These are phyloP conservation scores for Oncorhynchus gorbuscha DNA, from an alignment of 2,113 vertebrate species.

Conservation along the genomic window DNA sequence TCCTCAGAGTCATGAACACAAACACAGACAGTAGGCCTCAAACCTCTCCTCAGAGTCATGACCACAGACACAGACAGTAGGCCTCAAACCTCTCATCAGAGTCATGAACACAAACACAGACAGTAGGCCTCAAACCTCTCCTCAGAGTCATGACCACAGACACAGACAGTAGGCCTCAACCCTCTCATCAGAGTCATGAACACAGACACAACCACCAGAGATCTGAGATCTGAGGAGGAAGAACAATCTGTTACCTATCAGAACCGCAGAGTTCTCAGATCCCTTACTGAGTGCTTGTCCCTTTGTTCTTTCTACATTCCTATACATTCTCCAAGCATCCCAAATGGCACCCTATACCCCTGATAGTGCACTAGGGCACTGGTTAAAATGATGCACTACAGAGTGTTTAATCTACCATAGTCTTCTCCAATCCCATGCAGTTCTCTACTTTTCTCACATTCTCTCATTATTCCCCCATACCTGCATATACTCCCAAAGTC, in stretches of 20 bases:
- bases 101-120: too few relatives aligned
- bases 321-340: background rate
- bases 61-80: too few relatives aligned
- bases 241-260: slow-evolving; percentile 4
- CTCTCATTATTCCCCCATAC: background rate
- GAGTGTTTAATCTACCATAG: background rate
- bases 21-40: too few relatives aligned
- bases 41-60: too few relatives aligned
- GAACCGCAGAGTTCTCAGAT: background rate
- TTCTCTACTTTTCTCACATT: background rate
- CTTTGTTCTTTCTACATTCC: background rate
- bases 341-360: background rate
- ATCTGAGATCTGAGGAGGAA: background rate
- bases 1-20: too few relatives aligned
- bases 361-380: too few relatives aligned
- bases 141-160: too few relatives aligned
- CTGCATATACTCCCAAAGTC: background rate
- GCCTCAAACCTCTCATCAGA: too few relatives aligned
- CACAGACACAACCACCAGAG: too few relatives aligned
- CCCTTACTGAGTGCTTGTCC: background rate
- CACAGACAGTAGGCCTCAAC: too few relatives aligned
- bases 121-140: too few relatives aligned
- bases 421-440: background rate
- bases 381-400: background rate
- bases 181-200: too few relatives aligned